Conservation (phyloP, 2,113 vertebrate species). For the Colossoma macropomum region DNA sequence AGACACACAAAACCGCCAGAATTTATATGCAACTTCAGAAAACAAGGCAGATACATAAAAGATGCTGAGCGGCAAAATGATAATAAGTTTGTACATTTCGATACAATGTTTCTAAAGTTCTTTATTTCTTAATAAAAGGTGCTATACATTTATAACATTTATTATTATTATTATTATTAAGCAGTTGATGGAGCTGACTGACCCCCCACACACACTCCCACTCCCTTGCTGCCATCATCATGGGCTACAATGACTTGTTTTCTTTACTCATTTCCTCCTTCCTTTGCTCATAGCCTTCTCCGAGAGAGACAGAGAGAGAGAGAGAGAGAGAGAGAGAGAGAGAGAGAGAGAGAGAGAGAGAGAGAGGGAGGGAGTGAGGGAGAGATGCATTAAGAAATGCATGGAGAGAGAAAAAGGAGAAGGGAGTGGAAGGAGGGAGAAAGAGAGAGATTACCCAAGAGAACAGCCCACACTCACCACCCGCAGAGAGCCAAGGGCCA, state of each 20-base stretch:
- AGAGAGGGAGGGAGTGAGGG: not conserved
- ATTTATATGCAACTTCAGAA: too few relatives aligned
- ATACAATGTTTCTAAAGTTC: too few relatives aligned
- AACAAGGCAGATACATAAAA: too few relatives aligned
- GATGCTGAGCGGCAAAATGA: too few relatives aligned
- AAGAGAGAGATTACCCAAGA: conserved; percentile 9
- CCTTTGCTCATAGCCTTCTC: conserved; percentile 50
- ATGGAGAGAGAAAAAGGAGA: not conserved
- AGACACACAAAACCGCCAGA: too few relatives aligned
- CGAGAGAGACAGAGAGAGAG: conserved; percentile 43
- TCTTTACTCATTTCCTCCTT: conserved; percentile 74
- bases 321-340: not conserved
- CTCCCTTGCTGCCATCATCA: conserved; percentile 57
- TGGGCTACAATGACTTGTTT: conserved; percentile 68
- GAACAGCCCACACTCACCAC: conserved; percentile 1
- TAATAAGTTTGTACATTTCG: too few relatives aligned
- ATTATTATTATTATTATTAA: too few relatives aligned
- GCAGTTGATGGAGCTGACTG: not conserved
- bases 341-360: not conserved
- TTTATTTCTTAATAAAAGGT: too few relatives aligned
- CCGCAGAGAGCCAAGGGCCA: conserved; percentile 23
- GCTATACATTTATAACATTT: too few relatives aligned
- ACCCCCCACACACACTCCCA: conserved; percentile 62
- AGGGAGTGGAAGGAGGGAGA: not conserved
- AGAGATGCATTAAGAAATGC: not conserved